Conservation (phyloP, 2,888 invertebrate species). For the Drosophila ustulata region DNA sequence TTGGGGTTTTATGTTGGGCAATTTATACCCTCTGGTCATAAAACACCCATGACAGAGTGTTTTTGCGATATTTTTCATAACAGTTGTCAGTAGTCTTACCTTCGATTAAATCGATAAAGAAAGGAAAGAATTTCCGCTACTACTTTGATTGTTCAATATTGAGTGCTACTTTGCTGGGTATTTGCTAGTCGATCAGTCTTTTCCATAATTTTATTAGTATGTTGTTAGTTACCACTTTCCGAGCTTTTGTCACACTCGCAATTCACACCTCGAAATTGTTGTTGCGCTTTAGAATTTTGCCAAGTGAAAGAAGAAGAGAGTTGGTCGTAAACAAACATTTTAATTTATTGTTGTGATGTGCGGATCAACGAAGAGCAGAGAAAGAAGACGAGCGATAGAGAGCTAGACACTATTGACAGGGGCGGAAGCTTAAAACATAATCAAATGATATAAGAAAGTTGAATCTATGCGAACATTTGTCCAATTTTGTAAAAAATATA, state of each 20-base stretch:
- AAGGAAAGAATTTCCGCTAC: background rate
- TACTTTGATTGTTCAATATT: background rate
- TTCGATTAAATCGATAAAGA: background rate
- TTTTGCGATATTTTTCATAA: background rate
- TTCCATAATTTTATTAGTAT: background rate
- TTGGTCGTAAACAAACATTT: conserved; percentile 25
- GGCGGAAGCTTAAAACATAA: conserved; percentile 1
- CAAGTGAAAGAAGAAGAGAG: conserved; percentile 3
- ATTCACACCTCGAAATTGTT: conserved; percentile 64
- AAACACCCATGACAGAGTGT: background rate
- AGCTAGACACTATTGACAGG: conserved; percentile 12
- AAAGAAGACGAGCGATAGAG: conserved; percentile 5
- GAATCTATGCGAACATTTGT: conserved; percentile 25
- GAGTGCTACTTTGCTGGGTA: background rate
- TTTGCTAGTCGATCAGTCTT: background rate
- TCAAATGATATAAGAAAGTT: conserved; percentile 55
- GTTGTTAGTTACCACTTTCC: conserved; percentile 9
- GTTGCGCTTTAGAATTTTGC: conserved; percentile 43
- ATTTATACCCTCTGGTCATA: conserved; percentile 19
- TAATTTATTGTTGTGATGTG: conserved; percentile 12
- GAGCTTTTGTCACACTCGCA: conserved; percentile 53
- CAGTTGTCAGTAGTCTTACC: background rate
- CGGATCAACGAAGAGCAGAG: background rate
- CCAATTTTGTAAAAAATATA: conserved; percentile 10
- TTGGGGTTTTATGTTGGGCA: conserved; percentile 29